Evolutionary conservation across 1,140 invertebrate genomes (phyloP), one percentile per base, ranked within the genome.

Genomic region (Drosophila athabasca): DNA sequence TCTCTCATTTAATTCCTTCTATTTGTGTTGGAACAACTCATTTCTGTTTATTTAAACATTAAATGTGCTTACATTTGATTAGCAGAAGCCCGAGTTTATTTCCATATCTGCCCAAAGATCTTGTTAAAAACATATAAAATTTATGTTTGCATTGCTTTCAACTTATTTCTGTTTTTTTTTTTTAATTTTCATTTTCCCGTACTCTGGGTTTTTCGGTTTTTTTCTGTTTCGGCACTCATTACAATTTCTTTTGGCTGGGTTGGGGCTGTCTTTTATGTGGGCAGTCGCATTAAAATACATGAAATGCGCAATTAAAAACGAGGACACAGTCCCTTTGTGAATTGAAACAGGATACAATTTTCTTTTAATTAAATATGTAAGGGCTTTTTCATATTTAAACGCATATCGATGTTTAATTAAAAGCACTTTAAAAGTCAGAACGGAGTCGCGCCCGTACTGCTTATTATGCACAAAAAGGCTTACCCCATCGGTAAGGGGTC

Each of bases 51-150:
- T 82, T 85, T 85, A 59, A 87, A 87, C 74, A 88, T 88, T 75
- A 85, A 87, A 78, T 73, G 77, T 55, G 82, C 82, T 82, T 81
- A 81, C 62, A 88, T 87, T 87, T 85, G 82, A 85, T 87, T 77
- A 87, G 82, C 78, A 39, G 11, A 13, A 11, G 44, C 66, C 41
- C 76, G 52, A 62, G 74, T 72, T 82, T 82, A 69, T 76, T 87
- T 79, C 53, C 62, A 78, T 79, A 88, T 88, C 17, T 19, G 17
- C 17, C 17, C 17, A 19, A 26, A 46, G 53, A 35, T 65, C 45
- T 9, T 2, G 6, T 24, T 46, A 49, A 74, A 62, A 52, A 46
- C 44, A 76, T 82, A 77, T 61, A 31, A 13, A 57, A 67, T 65
- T 81, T 75, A 82, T 87, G 64, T 54, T 74, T 61, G 58, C 73